Evolutionary conservation across 1,140 invertebrate genomes (phyloP).

Genomic region (Akabosia matsudoensis): DNA sequence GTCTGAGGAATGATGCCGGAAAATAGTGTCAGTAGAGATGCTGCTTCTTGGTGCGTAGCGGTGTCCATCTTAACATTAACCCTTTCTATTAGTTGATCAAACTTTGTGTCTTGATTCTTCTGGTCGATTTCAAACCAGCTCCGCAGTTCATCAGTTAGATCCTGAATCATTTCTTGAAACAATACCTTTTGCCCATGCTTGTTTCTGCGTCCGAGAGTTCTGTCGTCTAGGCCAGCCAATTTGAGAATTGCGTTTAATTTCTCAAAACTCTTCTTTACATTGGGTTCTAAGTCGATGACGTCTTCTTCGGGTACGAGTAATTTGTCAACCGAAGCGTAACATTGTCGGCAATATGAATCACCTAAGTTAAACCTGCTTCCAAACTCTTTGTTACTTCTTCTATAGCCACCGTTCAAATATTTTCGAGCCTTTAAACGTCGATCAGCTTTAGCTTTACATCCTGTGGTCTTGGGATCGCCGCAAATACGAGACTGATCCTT

Average conservation of each 20-base stretch:
- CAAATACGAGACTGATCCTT: no score
- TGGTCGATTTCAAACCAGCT: neutral
- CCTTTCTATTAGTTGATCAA: neutral
- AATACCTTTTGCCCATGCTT: neutral
- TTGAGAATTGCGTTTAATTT: neutral
- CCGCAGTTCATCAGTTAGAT: neutral
- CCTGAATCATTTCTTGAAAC: neutral
- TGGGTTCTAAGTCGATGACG: no score
- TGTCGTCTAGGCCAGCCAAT: slow-evolving; percentile 51
- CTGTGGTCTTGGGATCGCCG: no score
- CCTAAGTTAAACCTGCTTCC: no score
- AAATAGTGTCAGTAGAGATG: neutral
- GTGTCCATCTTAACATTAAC: neutral
- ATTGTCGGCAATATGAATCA: no score
- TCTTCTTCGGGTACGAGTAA: no score
- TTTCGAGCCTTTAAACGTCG: no score
- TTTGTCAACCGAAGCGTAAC: no score
- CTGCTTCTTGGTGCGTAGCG: neutral
- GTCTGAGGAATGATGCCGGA: neutral
- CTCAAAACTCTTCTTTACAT: no score
- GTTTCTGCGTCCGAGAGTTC: neutral
- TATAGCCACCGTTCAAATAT: no score
- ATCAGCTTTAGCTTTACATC: no score
- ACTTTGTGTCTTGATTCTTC: neutral
- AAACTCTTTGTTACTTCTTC: no score